Percentiles rank a stretch among this genome's conserved stretches.
These are phyloP conservation scores for Picus viridis DNA, from an alignment of 2,797 vertebrate species.

Conservation along the genomic window DNA sequence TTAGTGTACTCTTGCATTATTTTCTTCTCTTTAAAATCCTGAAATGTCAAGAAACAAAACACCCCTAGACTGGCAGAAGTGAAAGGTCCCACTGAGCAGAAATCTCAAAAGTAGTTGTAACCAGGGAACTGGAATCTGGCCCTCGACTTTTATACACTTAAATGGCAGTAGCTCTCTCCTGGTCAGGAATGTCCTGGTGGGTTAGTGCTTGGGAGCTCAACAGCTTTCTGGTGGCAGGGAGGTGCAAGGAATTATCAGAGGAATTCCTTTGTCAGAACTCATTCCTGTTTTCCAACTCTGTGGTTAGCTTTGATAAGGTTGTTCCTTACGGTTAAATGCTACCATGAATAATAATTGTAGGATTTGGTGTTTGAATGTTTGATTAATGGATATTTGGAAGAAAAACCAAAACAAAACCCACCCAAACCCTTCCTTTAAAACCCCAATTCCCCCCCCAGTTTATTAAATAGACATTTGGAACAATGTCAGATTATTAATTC, in stretches of 20 bases:
- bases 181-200: background rate
- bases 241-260: background rate
- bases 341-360: background rate
- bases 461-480: constrained; percentile 6
- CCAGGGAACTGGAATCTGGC: background rate
- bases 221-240: background rate
- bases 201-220: background rate
- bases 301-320: background rate
- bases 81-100: background rate
- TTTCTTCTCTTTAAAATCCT: background rate
- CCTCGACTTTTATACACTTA: background rate
- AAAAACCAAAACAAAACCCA: background rate
- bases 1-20: background rate
- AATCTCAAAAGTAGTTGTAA: background rate
- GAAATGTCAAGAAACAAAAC: too few relatives aligned
- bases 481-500: background rate
- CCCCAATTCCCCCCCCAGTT: background rate
- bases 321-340: background rate
- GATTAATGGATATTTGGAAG: background rate
- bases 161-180: background rate
- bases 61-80: background rate
- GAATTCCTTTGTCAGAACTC: background rate
- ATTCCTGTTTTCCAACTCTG: background rate
- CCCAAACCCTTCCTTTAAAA: background rate
- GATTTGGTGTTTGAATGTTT: background rate